Evolutionary conservation across 2,113 vertebrate species (phyloP), one percentile per base, ranked within the genome.

Genomic region (Gavia stellata): DNA sequence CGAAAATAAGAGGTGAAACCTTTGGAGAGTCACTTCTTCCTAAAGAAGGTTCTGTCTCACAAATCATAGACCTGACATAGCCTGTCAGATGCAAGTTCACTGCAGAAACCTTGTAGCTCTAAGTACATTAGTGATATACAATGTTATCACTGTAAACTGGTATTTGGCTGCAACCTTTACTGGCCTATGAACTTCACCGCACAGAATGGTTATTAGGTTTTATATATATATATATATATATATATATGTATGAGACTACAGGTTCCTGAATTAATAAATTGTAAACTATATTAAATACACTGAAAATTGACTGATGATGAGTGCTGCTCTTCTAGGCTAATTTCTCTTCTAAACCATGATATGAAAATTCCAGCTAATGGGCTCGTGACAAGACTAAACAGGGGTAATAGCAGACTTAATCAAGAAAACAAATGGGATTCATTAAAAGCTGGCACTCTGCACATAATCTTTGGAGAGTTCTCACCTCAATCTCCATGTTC

Each of bases 371-470:
- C 95, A 92, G 94, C 97, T 98, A 98, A 98, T 97, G 96, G 97
- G 94, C 93, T 97, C 53, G 15, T 97, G 96, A 98, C 97, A 98
- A 97, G 97, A 97, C 97, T 97, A 98, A 98, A 97, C 81, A 94
- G 95, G 96, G 97, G 97, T 97, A 98, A 98, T 96, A 97, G 95
- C 96, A 96, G 97, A 97, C 97, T 98, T 98, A 98, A 98, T 98
- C 98, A 98, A 98, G 97, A 97, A 98, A 98, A 98, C 97, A 98
- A 98, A 98, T 98, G 97, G 97, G 97, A 98, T 98, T 98, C 98
- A 98, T 98, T 98, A 98, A 97, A 98, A 97, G 93, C 96, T 97
- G 97, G 97, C 97, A 96, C 95, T 97, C 71, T 20, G 96, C 71
- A 7, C 92, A 98, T 97, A 97, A 97, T 98, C 97, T 98, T 98